These are phyloP conservation scores for Syndactyla subalaris DNA, from an alignment of 2,797 vertebrate species.

Conservation along the genomic window DNA sequence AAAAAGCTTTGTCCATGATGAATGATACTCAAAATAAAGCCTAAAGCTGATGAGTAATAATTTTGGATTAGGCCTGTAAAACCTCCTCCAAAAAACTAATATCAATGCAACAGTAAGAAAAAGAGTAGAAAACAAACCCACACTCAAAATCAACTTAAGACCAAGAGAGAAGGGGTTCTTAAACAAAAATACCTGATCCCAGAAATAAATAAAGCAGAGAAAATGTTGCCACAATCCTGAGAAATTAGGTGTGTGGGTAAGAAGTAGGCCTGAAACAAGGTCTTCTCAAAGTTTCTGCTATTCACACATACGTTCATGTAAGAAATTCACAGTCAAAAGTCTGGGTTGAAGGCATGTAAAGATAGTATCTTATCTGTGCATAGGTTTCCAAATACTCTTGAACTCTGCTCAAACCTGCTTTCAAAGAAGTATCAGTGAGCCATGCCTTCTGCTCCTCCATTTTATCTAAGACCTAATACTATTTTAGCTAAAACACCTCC, in stretches of 20 bases:
- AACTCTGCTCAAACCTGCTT: background rate
- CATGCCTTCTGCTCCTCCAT: background rate
- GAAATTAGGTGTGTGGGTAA: background rate
- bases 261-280: background rate
- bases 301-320: fast-evolving
- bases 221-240: background rate
- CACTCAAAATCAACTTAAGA: background rate
- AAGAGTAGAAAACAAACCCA: background rate
- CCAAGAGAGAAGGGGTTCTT: background rate
- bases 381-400: background rate
- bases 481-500: background rate
- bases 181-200: background rate
- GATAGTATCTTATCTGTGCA: background rate
- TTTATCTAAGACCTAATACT: background rate
- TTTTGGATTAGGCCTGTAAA: background rate
- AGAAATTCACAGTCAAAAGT: background rate
- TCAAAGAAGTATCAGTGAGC: background rate
- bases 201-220: background rate
- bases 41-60: background rate
- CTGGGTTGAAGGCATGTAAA: background rate
- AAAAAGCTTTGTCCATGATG: background rate
- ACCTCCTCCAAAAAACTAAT: background rate
- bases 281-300: background rate
- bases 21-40: background rate
- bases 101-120: background rate